Evolutionary conservation across 2,797 vertebrate genomes (phyloP).

Genomic region (Tadarida brasiliensis): DNA sequence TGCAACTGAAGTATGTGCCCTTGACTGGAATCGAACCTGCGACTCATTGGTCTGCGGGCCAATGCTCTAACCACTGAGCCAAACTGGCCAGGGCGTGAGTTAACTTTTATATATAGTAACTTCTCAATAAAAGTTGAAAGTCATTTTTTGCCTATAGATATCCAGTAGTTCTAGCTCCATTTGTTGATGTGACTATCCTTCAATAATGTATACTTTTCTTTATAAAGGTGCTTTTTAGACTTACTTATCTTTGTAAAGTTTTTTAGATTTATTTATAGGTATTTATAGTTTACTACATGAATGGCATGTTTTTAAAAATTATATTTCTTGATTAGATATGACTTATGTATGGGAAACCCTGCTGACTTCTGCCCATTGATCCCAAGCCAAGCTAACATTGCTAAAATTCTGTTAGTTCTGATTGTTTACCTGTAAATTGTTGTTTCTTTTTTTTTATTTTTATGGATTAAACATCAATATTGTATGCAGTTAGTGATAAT

Average conservation of each 20-base stretch:
- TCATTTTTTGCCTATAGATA: not conserved
- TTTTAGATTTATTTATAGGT: conserved; percentile 32
- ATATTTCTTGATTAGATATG: not conserved
- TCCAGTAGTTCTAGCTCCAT: not conserved
- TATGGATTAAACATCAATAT: not conserved
- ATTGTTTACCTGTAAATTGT: not conserved
- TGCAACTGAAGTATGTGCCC: no score
- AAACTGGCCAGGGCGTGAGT: not conserved
- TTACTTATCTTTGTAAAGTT: not conserved
- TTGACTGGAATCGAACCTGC: no score
- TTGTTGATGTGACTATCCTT: not conserved
- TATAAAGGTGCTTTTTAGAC: not conserved
- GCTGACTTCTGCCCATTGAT: not conserved
- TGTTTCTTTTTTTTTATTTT: conserved; percentile 5
- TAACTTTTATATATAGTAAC: not conserved
- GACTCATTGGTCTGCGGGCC: no score
- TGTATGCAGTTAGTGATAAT: not conserved
- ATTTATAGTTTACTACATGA: not conserved
- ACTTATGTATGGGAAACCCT: not conserved
- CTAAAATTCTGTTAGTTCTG: not conserved
- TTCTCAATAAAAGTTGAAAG: not conserved
- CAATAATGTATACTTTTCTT: not conserved
- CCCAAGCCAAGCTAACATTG: not conserved
- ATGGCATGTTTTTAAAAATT: not conserved
- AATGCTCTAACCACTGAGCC: no score